Base-by-base conservation (phyloP, 37 sponge, comb jelly and placozoan genomes). In the Geodia barretti region DNA sequence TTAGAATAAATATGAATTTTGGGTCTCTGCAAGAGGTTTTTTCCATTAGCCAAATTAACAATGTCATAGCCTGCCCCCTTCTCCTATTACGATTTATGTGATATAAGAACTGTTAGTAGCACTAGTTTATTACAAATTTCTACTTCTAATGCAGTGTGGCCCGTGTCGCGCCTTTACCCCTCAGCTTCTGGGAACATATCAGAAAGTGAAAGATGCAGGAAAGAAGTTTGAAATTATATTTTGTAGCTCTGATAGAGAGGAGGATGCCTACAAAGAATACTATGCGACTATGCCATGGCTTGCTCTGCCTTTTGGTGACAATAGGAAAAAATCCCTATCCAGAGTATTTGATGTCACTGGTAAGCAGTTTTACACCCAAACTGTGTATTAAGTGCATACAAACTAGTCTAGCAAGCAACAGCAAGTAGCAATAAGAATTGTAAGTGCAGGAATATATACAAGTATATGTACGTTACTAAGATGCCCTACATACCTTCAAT, bases 151-250 rank as follows among this genome's bases (percentile, higher is more conserved):
- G 21, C 61, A 95, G 98, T 98, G 98, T 89, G 93, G 92, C 1
- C 98, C 98, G 0, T 98, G 98, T 40, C 62, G 92, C 34, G 39
- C 60, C 19, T 98, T 98, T 76, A 95, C 98, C 2, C 96, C 98
- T 24, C 73, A 88, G 32, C 87, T 98, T 1, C 74, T 88, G n/a
- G 59, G 83, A 41, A 71, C 88, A 26, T 98, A 95, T 79, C 84
- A 92, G 0, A 87, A 82, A 34, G 61, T 87, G 41, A 86, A 92
- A 36, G 75, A 82, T 0, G 65, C 54, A 28, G 88, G 84, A 2
- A 85, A 83, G 76, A 74, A 83, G 24, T 95, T 98, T 79, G 98
- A 98, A 59, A 84, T 98, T 33, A 86, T 98, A 63, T 98, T 95
- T 66, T 68, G 61, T 34, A 89, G 91, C 78, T 90, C 89, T 43